Evolutionary conservation across 2,888 invertebrate genomes (phyloP).

Genomic region (Asteroscopus sphinx): DNA sequence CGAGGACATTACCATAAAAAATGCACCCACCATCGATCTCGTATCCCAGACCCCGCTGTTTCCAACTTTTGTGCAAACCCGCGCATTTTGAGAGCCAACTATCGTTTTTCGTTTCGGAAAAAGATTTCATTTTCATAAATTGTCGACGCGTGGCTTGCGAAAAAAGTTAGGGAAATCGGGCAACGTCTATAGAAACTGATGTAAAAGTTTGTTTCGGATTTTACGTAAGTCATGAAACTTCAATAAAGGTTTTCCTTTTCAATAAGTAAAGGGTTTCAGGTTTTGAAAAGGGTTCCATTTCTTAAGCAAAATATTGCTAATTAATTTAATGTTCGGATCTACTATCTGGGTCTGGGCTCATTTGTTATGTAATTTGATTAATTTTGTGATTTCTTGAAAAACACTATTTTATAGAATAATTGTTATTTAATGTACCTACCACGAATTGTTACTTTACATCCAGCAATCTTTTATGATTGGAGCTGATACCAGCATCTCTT

Average conservation of each 20-base stretch:
- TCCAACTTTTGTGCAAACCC: constrained; percentile 44
- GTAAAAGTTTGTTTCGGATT: neutral
- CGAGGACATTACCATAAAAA: constrained; percentile 57
- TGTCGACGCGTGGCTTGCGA: neutral
- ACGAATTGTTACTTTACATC: too few relatives aligned
- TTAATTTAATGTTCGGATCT: too few relatives aligned
- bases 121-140: constrained; percentile 36
- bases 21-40: constrained; percentile 57
- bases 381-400: too few relatives aligned
- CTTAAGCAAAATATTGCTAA: too few relatives aligned
- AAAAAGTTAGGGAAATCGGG: neutral
- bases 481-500: too few relatives aligned
- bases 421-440: too few relatives aligned
- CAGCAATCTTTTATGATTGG: too few relatives aligned
- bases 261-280: too few relatives aligned
- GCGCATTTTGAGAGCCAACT: constrained; percentile 39
- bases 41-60: constrained; percentile 41
- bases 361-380: too few relatives aligned
- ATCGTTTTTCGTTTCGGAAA: constrained; percentile 30
- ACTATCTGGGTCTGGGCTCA: too few relatives aligned
- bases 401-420: too few relatives aligned
- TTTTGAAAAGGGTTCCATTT: too few relatives aligned
- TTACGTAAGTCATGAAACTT: neutral
- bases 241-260: neutral
- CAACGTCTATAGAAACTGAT: neutral